These are phyloP conservation scores for Orbicella faveolata DNA, from an alignment of 64 coral and sea anemone genomes.

Conservation along the genomic window DNA sequence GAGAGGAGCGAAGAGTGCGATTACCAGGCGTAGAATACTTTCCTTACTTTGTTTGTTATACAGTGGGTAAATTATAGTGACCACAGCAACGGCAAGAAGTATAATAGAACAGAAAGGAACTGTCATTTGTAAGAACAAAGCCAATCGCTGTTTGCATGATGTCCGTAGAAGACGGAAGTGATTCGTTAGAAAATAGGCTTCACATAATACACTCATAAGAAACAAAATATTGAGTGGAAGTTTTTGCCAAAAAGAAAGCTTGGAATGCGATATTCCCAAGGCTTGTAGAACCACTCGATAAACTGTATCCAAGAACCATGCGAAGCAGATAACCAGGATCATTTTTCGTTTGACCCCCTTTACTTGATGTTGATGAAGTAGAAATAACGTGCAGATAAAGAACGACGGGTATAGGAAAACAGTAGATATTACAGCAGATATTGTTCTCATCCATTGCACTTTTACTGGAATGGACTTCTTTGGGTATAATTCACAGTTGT, in stretches of 20 bases:
- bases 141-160: background rate
- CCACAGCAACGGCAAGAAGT: background rate
- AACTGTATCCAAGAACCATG: background rate
- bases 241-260: background rate
- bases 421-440: background rate
- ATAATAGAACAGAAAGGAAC: background rate
- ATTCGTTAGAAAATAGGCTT: background rate
- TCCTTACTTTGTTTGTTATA: background rate
- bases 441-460: background rate
- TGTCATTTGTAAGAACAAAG: background rate
- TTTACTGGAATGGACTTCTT: background rate
- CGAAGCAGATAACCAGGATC: background rate
- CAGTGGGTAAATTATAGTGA: background rate
- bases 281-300: background rate
- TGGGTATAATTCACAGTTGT: background rate
- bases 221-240: background rate
- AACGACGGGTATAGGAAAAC: background rate
- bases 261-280: background rate
- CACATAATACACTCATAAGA: background rate
- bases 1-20: background rate
- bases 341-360: slow-evolving; percentile 15
- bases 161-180: background rate
- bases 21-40: background rate
- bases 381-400: background rate
- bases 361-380: background rate